These are phyloP conservation scores for Coptodon bakossiorum DNA, from an alignment of 2,113 vertebrate species.

Conservation along the genomic window DNA sequence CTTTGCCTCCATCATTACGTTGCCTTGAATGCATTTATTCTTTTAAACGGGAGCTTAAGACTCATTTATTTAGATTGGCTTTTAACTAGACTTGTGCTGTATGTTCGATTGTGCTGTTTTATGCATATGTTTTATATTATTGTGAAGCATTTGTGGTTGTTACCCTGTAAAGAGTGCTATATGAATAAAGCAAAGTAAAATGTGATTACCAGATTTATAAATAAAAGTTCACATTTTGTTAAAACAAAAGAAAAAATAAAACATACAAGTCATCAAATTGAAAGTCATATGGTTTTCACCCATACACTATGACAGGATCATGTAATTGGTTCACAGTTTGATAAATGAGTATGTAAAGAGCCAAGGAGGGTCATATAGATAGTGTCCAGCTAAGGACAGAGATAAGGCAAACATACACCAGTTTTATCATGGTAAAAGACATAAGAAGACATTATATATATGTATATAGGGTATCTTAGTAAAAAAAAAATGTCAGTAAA, in stretches of 20 bases:
- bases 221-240: background rate
- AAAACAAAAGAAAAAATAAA: background rate
- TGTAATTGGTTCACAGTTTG: constrained; percentile 6
- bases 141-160: no score
- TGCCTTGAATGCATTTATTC: no score
- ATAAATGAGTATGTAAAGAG: constrained; percentile 9
- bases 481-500: background rate
- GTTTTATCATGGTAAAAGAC: background rate
- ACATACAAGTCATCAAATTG: background rate
- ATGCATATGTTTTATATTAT: no score
- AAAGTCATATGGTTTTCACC: background rate
- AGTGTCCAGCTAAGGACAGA: background rate
- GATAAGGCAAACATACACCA: background rate
- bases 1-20: no score
- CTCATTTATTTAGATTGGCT: no score
- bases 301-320: background rate
- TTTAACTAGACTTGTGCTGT: no score
- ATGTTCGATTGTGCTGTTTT: no score
- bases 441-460: background rate
- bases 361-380: background rate
- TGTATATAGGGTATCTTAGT: background rate
- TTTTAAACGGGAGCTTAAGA: no score
- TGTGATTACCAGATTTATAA: background rate
- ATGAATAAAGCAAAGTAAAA: background rate
- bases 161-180: no score